These are phyloP conservation scores for Saimiri boliviensis DNA, from an alignment of 2,113 vertebrate genomes.

Conservation along the genomic window DNA sequence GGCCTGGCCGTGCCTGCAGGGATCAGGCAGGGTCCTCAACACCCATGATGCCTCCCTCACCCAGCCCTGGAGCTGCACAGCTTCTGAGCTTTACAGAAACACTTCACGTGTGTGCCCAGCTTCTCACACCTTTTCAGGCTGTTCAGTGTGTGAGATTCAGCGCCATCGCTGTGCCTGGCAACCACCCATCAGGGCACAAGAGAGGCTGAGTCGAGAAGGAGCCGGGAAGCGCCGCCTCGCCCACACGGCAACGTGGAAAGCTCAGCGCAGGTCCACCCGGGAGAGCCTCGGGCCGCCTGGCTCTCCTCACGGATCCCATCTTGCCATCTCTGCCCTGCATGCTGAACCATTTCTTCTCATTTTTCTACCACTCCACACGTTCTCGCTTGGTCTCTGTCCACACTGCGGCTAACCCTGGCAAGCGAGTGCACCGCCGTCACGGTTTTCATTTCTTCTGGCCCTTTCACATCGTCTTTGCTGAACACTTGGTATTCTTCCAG, in stretches of 20 bases:
- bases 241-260: no score
- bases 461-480: not conserved
- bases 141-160: not conserved
- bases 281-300: no score
- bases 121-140: not conserved
- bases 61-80: rapidly evolving
- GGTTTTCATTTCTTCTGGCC: not conserved
- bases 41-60: not conserved
- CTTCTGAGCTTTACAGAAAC: not conserved
- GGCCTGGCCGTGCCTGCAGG: no score
- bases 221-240: rapidly evolving
- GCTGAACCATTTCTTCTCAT: rapidly evolving
- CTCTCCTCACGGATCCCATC: not conserved
- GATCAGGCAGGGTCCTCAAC: not conserved
- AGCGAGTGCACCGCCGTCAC: no score
- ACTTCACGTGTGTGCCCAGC: not conserved
- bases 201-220: not conserved
- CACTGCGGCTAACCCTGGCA: not conserved
- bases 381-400: not conserved
- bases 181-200: not conserved
- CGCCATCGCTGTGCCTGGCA: rapidly evolving
- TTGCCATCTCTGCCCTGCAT: rapidly evolving
- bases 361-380: not conserved
- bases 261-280: not conserved
- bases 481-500: rapidly evolving